Conservation (phyloP, 1,140 invertebrate species). For the Nebria ingens region DNA sequence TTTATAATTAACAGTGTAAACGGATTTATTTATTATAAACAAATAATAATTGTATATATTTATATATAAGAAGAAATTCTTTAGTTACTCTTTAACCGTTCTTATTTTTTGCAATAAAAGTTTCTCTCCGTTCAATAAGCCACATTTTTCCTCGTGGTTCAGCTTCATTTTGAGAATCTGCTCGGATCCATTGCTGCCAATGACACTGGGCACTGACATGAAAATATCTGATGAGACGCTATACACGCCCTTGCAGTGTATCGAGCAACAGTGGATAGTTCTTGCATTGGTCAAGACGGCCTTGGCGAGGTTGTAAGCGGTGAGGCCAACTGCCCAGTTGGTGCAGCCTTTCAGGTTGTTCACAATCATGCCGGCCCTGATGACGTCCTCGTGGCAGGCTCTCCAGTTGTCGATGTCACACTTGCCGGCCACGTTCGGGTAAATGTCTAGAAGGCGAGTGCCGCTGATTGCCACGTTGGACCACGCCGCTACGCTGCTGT, state of each 20-base stretch:
- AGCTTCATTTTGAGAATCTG: background rate
- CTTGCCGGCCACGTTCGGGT: background rate
- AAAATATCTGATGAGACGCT: background rate
- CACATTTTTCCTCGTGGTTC: no score
- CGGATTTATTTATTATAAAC: no score
- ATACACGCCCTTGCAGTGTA: background rate
- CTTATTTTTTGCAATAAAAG: no score
- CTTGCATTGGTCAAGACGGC: background rate
- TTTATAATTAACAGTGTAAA: no score
- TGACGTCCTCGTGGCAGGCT: background rate
- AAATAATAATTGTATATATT: no score
- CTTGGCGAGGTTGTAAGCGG: background rate
- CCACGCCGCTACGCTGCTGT: conserved; percentile 52
- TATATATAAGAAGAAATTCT: no score
- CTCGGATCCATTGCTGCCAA: background rate
- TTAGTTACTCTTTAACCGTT: no score
- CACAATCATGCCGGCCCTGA: background rate
- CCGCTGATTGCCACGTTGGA: conserved; percentile 51
- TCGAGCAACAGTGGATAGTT: background rate
- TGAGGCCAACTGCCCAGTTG: background rate
- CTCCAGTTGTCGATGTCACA: background rate
- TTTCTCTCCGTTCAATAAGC: no score
- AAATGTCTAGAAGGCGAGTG: conserved; percentile 38
- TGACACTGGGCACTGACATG: background rate
- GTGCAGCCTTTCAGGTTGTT: background rate